Evolutionary conservation across 2,888 invertebrate species (phyloP).

Genomic region (Pycnomerus fuliginosus): DNA sequence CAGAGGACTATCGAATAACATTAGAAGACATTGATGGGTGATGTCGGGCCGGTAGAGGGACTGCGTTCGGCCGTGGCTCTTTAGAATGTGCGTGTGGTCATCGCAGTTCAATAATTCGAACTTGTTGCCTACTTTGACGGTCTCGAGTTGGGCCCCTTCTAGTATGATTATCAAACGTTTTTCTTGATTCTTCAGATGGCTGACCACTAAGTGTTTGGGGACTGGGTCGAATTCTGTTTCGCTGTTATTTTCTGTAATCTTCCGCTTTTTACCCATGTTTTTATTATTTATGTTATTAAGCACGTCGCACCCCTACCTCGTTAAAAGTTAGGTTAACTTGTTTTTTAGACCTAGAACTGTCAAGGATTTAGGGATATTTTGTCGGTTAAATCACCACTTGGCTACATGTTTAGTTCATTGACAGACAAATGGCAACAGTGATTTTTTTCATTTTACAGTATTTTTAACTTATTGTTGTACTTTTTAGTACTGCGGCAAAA

Average conservation of each 20-base stretch:
- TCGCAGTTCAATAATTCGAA: slow-evolving; percentile 94
- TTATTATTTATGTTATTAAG: too few relatives aligned
- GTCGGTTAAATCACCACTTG: too few relatives aligned
- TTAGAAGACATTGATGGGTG: slow-evolving; percentile 93
- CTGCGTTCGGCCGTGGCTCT: slow-evolving; percentile 83
- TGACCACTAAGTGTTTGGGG: slow-evolving; percentile 75
- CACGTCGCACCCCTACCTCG: too few relatives aligned
- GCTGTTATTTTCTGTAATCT: slow-evolving; percentile 58
- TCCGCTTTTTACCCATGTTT: slow-evolving; percentile 59
- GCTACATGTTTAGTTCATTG: too few relatives aligned
- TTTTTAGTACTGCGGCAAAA: too few relatives aligned
- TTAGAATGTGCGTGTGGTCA: slow-evolving; percentile 81
- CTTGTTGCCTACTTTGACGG: slow-evolving; percentile 89
- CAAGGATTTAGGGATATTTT: too few relatives aligned
- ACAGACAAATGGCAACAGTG: too few relatives aligned
- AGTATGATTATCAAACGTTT: slow-evolving; percentile 90
- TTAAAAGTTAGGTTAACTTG: too few relatives aligned
- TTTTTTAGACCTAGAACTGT: too few relatives aligned
- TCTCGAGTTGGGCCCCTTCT: slow-evolving; percentile 93
- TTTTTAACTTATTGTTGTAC: too few relatives aligned
- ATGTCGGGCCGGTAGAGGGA: slow-evolving; percentile 95
- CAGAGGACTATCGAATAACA: slow-evolving; percentile 96
- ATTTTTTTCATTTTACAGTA: too few relatives aligned
- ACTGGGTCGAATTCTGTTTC: slow-evolving; percentile 77
- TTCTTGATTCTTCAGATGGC: slow-evolving; percentile 78